Evolutionary conservation across 1,140 invertebrate species (phyloP).

Genomic region (Drosophila watanabei): DNA sequence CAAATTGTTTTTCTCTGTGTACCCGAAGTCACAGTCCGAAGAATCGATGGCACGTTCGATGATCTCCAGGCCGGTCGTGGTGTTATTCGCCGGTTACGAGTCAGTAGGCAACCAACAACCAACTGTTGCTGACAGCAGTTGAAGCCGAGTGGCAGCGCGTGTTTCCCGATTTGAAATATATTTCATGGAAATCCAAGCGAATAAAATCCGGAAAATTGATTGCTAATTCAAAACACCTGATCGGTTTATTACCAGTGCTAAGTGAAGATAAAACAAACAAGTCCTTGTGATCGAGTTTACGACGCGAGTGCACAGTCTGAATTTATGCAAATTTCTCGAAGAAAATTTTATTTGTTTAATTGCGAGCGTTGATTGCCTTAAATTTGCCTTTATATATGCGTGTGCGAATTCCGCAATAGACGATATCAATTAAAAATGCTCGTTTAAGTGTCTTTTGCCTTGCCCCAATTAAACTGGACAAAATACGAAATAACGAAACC

Average conservation of each 20-base stretch:
- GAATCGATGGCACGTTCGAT: conserved; percentile 36
- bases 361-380: conserved; percentile 74
- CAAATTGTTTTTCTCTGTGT: background rate
- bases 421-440: conserved; percentile 73
- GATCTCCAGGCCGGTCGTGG: conserved; percentile 11
- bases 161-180: background rate
- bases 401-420: conserved; percentile 63
- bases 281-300: conserved; percentile 6
- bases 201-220: conserved; percentile 26
- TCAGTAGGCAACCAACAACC: conserved; percentile 80
- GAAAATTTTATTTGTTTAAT: conserved; percentile 57
- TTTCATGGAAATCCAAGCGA: conserved; percentile 17
- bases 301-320: conserved; percentile 36
- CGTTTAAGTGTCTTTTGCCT: conserved; percentile 43
- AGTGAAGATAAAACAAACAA: background rate
- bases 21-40: conserved; percentile 27
- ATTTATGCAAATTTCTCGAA: conserved; percentile 64
- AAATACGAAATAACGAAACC: conserved; percentile 9
- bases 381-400: conserved; percentile 45
- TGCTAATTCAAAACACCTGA: conserved; percentile 51
- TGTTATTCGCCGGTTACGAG: conserved; percentile 34
- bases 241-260: conserved; percentile 38
- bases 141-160: conserved; percentile 10
- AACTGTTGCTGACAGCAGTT: conserved; percentile 73
- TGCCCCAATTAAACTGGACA: conserved; percentile 56